These are phyloP conservation scores for Petrocephalus sullivani DNA, from an alignment of 2,797 vertebrate species.

Conservation along the genomic window DNA sequence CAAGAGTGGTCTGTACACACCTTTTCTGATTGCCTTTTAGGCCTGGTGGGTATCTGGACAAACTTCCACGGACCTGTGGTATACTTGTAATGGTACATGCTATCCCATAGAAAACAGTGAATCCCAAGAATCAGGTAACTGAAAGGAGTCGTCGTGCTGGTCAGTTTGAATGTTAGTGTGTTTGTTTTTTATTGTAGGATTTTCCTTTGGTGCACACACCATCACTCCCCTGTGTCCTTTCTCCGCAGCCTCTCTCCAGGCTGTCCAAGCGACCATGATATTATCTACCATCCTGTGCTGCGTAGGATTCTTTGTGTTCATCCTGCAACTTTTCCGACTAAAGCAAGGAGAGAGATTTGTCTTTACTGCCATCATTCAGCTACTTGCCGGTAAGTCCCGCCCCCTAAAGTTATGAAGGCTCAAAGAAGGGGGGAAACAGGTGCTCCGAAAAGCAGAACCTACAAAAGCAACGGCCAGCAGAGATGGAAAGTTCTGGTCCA, in stretches of 20 bases:
- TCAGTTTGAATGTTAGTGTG: background rate
- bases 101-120: conserved; percentile 48
- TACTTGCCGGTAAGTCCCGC: conserved; percentile 78
- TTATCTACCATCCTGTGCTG: conserved; percentile 84
- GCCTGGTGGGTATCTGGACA: conserved; percentile 80
- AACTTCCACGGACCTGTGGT: conserved; percentile 80
- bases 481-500: too few species aligned
- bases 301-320: conserved; percentile 81
- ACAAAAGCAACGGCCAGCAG: background rate
- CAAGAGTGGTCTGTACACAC: background rate
- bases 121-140: conserved; percentile 43
- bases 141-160: background rate
- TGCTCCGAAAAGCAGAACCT: background rate
- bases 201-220: background rate
- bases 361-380: conserved; percentile 81
- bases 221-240: background rate
- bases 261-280: conserved; percentile 86
- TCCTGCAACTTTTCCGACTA: conserved; percentile 91
- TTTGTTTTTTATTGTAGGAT: background rate
- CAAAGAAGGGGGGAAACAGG: background rate
- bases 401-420: background rate
- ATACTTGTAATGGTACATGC: conserved; percentile 60
- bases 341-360: conserved; percentile 92
- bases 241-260: conserved; percentile 75
- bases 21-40: conserved; percentile 50